These are phyloP conservation scores for Sinella curviseta DNA, from an alignment of 1,140 invertebrate genomes.

Conservation along the genomic window DNA sequence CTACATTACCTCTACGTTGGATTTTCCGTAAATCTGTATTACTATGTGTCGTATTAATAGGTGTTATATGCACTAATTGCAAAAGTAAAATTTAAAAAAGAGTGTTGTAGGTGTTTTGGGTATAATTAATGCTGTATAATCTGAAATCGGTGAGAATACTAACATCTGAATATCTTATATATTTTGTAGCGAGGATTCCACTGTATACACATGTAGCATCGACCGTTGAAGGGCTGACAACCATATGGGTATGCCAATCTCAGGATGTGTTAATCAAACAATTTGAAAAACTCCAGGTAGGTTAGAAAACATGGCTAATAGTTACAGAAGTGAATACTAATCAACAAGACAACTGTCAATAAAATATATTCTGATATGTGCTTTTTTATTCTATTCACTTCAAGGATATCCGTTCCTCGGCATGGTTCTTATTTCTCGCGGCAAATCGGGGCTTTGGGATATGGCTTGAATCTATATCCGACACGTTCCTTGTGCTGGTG, in stretches of 20 bases:
- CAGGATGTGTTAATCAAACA: constrained; percentile 58
- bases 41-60: too few relatives aligned
- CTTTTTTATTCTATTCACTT: not conserved
- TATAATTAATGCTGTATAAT: too few relatives aligned
- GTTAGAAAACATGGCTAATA: too few relatives aligned
- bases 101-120: too few relatives aligned
- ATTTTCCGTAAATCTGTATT: too few relatives aligned
- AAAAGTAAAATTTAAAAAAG: too few relatives aligned
- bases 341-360: too few relatives aligned
- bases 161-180: not conserved
- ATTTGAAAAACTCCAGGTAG: constrained; percentile 51
- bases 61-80: too few relatives aligned
- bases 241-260: constrained; percentile 58
- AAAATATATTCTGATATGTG: too few relatives aligned
- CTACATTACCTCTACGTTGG: too few relatives aligned
- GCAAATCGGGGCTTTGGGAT: constrained; percentile 60
- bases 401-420: constrained; percentile 57
- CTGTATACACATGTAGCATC: constrained; percentile 62
- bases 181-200: constrained; percentile 58
- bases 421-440: constrained; percentile 58
- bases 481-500: constrained; percentile 57
- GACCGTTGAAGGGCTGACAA: constrained; percentile 60
- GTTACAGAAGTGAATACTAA: too few relatives aligned
- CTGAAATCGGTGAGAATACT: not conserved
- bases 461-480: constrained; percentile 59